phyloP scores from a whole-genome alignment of 2,888 invertebrate genomes.

The Neocrepidodera transversa region DNA sequence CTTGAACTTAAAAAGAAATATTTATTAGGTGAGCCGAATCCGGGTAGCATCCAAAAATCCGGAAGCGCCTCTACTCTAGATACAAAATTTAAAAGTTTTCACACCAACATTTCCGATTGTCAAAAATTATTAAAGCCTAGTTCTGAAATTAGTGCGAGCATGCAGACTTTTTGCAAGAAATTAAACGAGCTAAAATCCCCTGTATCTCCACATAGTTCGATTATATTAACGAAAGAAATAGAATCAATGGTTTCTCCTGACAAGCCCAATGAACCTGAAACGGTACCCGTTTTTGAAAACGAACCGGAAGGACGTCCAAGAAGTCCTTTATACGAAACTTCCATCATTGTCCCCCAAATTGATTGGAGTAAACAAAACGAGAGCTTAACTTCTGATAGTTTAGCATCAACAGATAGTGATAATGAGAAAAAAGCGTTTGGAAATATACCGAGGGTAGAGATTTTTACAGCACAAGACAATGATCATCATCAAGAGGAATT shows the following conservation, averaged over 20 bases:
- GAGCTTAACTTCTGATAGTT: conserved; percentile 66
- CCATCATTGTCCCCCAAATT: conserved; percentile 70
- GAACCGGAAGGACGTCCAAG: conserved; percentile 62
- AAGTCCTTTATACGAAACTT: conserved; percentile 71
- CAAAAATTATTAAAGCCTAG: conserved; percentile 86
- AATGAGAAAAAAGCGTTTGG: conserved; percentile 47
- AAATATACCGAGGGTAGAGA: conserved; percentile 47
- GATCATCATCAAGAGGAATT: conserved; percentile 55
- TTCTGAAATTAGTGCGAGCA: conserved; percentile 68
- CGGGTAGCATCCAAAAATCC: conserved; percentile 79
- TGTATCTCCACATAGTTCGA: conserved; percentile 31
- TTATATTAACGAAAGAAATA: conserved; percentile 19
- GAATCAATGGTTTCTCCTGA: conserved; percentile 32
- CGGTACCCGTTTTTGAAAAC: conserved; percentile 47
- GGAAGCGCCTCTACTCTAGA: conserved; percentile 85
- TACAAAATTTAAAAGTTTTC: conserved; percentile 82
- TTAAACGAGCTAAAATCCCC: conserved; percentile 56
- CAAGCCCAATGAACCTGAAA: conserved; percentile 27
- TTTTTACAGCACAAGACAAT: conserved; percentile 59
- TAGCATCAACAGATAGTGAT: conserved; percentile 57
- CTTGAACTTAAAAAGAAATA: conserved; percentile 87
- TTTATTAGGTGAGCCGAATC: conserved; percentile 74
- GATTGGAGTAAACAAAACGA: conserved; percentile 63
- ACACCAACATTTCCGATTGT: conserved; percentile 86
- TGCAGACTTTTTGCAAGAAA: conserved; percentile 70